phyloP scores from a whole-genome alignment of 2,888 invertebrate genomes.

The Anoplius nigerrimus region DNA sequence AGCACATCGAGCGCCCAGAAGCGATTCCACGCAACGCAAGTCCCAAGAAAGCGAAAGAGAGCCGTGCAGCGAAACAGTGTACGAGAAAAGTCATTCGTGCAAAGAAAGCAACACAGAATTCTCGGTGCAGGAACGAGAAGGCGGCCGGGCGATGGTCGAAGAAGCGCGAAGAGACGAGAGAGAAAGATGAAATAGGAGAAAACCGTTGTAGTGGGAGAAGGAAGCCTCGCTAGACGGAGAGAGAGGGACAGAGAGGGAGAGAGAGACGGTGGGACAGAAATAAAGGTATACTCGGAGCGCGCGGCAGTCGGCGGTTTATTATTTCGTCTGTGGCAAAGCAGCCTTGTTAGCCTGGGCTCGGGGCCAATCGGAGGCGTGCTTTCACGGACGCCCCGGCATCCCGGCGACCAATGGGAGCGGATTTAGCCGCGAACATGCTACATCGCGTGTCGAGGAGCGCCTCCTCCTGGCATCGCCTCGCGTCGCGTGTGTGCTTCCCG shows the following conservation, averaged over 20 bases:
- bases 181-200: conserved; percentile 4
- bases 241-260: conserved; percentile 7
- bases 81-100: too few relatives aligned
- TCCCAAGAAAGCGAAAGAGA: background rate
- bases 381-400: conserved; percentile 69
- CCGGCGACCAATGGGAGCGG: conserved; percentile 63
- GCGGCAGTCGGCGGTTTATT: conserved; percentile 62
- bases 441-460: conserved; percentile 73
- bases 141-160: conserved; percentile 7
- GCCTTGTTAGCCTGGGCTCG: conserved; percentile 66
- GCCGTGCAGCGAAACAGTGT: too few relatives aligned
- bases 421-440: conserved; percentile 65
- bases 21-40: too few relatives aligned
- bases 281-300: conserved; percentile 36
- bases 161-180: conserved; percentile 21
- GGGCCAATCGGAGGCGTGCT: conserved; percentile 70
- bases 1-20: too few relatives aligned
- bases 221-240: conserved; percentile 13
- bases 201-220: background rate
- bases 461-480: conserved; percentile 69
- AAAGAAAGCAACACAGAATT: background rate
- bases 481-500: conserved; percentile 48
- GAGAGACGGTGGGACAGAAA: conserved; percentile 40
- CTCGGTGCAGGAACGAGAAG: background rate
- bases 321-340: conserved; percentile 70